These are phyloP conservation scores for Diadumene lineata DNA, from an alignment of 92 coral and sea anemone species.

Conservation along the genomic window DNA sequence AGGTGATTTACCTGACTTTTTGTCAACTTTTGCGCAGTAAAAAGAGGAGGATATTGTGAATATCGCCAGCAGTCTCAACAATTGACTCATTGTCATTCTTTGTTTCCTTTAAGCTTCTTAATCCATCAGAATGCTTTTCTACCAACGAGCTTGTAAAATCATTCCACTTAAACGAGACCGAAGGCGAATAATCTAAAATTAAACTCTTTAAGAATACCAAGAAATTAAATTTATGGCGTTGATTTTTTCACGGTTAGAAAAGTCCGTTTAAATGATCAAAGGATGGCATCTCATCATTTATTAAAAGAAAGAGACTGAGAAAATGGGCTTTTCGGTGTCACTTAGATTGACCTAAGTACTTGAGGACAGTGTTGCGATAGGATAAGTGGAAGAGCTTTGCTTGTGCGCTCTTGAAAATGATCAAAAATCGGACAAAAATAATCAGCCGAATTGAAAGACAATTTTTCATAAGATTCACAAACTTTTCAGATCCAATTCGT, in stretches of 20 bases:
- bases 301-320: background rate
- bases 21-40: constrained; percentile 14
- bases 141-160: too few relatives aligned
- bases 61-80: constrained; percentile 9
- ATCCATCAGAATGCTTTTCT: constrained; percentile 5
- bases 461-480: too few relatives aligned
- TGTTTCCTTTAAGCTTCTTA: too few relatives aligned
- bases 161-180: too few relatives aligned
- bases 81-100: background rate
- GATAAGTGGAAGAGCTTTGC: constrained; percentile 9
- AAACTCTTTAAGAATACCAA: too few relatives aligned
- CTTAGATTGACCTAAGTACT: constrained; percentile 24
- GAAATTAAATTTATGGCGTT: too few relatives aligned
- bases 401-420: constrained; percentile 25
- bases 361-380: constrained; percentile 21
- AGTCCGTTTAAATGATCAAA: constrained; percentile 5
- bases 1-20: constrained; percentile 25
- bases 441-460: too few relatives aligned
- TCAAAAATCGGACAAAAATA: too few relatives aligned
- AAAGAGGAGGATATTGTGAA: background rate
- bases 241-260: constrained; percentile 2
- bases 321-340: constrained; percentile 14
- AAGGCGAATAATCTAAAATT: too few relatives aligned
- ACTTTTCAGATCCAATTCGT: too few relatives aligned
- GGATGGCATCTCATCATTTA: constrained; percentile 15